Percentiles rank a stretch among this genome's conserved stretches.
Conservation (phyloP, 2,113 vertebrate species). For the Gnathonemus longibarbis region DNA sequence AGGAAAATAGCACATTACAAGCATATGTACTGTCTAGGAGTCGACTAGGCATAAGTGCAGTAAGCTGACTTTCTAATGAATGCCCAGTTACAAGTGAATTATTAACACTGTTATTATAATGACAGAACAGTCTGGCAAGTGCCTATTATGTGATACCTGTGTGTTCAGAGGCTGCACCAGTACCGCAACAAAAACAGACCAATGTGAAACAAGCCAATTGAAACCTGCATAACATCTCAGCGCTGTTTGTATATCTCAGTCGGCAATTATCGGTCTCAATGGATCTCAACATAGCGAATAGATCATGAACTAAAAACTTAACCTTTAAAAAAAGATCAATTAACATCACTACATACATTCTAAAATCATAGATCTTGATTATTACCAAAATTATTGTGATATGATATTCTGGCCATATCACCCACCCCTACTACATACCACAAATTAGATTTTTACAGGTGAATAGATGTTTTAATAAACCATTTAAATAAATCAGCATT, state of each 20-base stretch:
- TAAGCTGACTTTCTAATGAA: not conserved
- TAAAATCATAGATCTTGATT: not conserved
- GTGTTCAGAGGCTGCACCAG: not conserved
- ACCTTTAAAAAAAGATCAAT: not conserved
- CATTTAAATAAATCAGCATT: not conserved
- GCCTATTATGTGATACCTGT: not conserved
- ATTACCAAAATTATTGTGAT: not conserved
- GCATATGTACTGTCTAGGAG: not conserved
- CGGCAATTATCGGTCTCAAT: not conserved
- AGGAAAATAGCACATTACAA: not conserved
- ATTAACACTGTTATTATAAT: not conserved
- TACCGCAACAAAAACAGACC: not conserved
- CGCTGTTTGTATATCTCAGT: not conserved
- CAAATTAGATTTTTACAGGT: not conserved
- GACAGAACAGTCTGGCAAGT: not conserved
- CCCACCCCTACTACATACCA: not conserved
- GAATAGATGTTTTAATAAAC: not conserved
- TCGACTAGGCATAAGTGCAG: not conserved
- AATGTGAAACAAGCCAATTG: not conserved
- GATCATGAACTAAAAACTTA: not conserved
- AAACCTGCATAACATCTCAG: not conserved
- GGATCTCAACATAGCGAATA: not conserved
- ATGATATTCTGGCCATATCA: not conserved
- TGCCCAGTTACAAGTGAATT: not conserved
- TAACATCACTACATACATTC: not conserved